Conservation (phyloP, 2,797 vertebrate genomes). For the Melanotaenia maccullochi region DNA sequence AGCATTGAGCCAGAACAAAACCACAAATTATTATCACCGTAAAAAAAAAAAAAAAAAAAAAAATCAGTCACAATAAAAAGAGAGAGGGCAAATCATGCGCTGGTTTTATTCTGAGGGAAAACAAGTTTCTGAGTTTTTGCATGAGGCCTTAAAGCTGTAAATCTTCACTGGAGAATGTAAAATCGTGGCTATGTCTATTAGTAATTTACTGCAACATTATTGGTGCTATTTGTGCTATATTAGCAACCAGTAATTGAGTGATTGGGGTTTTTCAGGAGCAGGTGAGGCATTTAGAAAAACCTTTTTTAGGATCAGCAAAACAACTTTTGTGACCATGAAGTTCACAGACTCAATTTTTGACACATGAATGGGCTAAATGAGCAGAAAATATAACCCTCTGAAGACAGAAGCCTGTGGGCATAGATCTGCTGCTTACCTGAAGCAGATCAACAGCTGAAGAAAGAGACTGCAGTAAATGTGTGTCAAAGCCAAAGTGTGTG, state of each 20-base stretch:
- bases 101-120: constrained; percentile 37
- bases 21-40: constrained; percentile 78
- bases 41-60: constrained; percentile 14
- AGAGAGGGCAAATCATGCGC: background rate
- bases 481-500: constrained; percentile 65
- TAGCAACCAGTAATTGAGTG: constrained; percentile 12
- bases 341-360: constrained; percentile 16
- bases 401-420: constrained; percentile 31
- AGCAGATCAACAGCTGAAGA: constrained; percentile 33
- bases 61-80: constrained; percentile 56
- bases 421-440: constrained; percentile 11
- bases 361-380: constrained; percentile 21
- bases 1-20: constrained; percentile 68
- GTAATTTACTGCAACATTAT: constrained; percentile 22
- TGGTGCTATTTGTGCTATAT: constrained; percentile 19
- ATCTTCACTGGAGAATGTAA: constrained; percentile 33
- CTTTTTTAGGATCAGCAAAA: constrained; percentile 21
- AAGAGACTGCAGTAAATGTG: constrained; percentile 36
- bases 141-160: constrained; percentile 37
- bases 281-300: constrained; percentile 29
- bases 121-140: constrained; percentile 38
- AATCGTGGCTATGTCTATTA: constrained; percentile 14
- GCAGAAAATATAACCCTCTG: constrained; percentile 27
- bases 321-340: background rate
- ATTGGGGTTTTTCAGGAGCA: constrained; percentile 18